Evolutionary conservation across 2,888 invertebrate species (phyloP), one percentile per base, ranked within the genome.

Genomic region (Caenorhabditis plicata): DNA sequence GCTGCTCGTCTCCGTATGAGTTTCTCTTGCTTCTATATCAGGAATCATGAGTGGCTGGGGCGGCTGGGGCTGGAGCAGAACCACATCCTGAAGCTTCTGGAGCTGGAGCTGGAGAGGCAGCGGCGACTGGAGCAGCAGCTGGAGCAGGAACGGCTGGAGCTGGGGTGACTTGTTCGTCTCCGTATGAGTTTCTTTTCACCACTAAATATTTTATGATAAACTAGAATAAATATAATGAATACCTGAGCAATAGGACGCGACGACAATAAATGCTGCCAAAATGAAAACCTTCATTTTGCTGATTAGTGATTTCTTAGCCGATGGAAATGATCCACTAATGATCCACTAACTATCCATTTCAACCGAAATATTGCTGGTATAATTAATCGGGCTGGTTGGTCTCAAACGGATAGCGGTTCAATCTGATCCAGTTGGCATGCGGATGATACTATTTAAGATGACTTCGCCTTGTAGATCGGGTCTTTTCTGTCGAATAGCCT

Each of bases 1-100:
- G n/a, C n/a, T 55, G 48, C 33, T 68, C 68, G 27, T 68, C 68
- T 56, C 68, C 68, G 38, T 68, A 68, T 25, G 50, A 44, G 58
- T 63, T 66, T 40, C 66, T 58, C 51, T 66, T 63, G 57, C 45
- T 43, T 33, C 63, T 49, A 50, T 63, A 64, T 55, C 58, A 60
- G n/a, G 51, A 49, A 17, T 32, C 48, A 19, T 33, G 29, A 29
- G 56, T 41, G 20, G 23, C 48, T 46, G 49, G 55, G 5, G 43
- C 13, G 27, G 49, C 23, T n/a, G 41, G 15, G 33, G 32, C 20
- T 19, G 45, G 45, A 26, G 49, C 19, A 11, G 26, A 11, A 15
- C 26, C 29, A 19, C 17, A 35, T 22, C 43, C 38, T 38, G 38
- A 39, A 39, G 15, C 11, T 27, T 40, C 55, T 27, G 55, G 51